Evolutionary conservation across 2,888 invertebrate genomes (phyloP).

Genomic region (Chrysina gloriosa): DNA sequence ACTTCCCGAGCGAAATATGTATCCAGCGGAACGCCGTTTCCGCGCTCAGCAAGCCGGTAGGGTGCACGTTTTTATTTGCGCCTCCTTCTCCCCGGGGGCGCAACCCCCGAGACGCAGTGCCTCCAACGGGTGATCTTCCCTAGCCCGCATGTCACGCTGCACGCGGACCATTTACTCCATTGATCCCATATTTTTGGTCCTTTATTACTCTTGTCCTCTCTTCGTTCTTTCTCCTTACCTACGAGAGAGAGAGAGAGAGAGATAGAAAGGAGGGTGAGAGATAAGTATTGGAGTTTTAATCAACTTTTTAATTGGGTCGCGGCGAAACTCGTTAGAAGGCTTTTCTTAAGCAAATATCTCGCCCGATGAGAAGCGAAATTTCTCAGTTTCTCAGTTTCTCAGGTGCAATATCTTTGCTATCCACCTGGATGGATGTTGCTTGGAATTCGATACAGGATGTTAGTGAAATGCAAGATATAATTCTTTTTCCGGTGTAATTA

Average conservation of each 20-base stretch:
- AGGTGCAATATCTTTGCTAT: too few species aligned
- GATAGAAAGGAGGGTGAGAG: neutral
- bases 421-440: too few species aligned
- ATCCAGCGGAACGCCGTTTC: too few species aligned
- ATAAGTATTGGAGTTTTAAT: constrained; percentile 22
- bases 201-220: constrained; percentile 39
- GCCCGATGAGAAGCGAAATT: neutral
- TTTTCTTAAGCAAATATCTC: constrained; percentile 4
- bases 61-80: constrained; percentile 67
- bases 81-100: constrained; percentile 66
- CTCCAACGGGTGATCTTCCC: constrained; percentile 64
- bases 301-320: constrained; percentile 29
- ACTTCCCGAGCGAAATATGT: too few species aligned
- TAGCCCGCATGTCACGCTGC: constrained; percentile 66
- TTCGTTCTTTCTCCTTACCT: constrained; percentile 39
- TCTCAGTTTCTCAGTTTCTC: neutral
- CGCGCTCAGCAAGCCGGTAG: constrained; percentile 59
- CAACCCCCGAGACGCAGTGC: constrained; percentile 66
- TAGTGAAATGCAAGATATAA: too few species aligned
- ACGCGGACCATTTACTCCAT: constrained; percentile 67
- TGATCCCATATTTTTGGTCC: constrained; percentile 65
- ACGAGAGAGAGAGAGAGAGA: neutral
- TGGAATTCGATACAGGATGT: too few species aligned
- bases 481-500: too few species aligned
- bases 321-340: constrained; percentile 5